Evolutionary conservation across 37 sponge, comb jelly and placozoan genomes (phyloP).

Genomic region (Amphimedon queenslandica): DNA sequence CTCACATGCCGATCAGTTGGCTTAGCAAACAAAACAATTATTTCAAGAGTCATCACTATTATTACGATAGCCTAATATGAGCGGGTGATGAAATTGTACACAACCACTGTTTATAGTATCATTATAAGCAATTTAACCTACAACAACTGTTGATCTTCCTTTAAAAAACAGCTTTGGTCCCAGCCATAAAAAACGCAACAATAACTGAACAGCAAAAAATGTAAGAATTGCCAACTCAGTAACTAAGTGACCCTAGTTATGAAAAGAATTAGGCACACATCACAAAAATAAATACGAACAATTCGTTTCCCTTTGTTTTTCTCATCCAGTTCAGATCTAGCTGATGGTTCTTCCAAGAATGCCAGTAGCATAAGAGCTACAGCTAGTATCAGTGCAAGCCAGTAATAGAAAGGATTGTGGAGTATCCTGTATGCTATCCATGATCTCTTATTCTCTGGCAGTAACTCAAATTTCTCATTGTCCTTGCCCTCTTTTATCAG

Average conservation of each 20-base stretch:
- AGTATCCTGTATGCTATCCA: too few relatives aligned
- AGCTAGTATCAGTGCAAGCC: too few relatives aligned
- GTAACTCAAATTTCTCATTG: slow-evolving; percentile 80
- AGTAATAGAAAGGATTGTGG: too few relatives aligned
- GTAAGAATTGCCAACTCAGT: slow-evolving; percentile 42
- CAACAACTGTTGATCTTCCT: slow-evolving; percentile 42
- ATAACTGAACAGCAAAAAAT: slow-evolving; percentile 30
- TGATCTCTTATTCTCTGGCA: too few relatives aligned
- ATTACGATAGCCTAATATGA: slow-evolving; percentile 4
- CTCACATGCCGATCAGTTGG: slow-evolving; percentile 43
- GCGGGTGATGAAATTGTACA: neutral
- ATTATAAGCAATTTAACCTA: too few relatives aligned
- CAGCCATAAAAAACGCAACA: slow-evolving; percentile 52
- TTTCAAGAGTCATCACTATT: slow-evolving; percentile 53
- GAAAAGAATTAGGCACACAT: neutral
- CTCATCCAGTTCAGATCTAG: neutral
- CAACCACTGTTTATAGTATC: too few relatives aligned
- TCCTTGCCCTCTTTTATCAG: slow-evolving; percentile 74
- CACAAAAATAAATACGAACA: neutral
- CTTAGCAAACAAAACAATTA: slow-evolving; percentile 33
- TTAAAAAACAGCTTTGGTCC: slow-evolving; percentile 34
- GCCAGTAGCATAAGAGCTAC: slow-evolving; percentile 77
- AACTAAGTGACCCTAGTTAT: slow-evolving; percentile 18
- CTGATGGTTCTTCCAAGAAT: slow-evolving; percentile 55
- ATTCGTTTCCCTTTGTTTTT: too few relatives aligned